phyloP scores from a whole-genome alignment of 2,888 invertebrate genomes.

The Glyphotaelius pellucidus region DNA sequence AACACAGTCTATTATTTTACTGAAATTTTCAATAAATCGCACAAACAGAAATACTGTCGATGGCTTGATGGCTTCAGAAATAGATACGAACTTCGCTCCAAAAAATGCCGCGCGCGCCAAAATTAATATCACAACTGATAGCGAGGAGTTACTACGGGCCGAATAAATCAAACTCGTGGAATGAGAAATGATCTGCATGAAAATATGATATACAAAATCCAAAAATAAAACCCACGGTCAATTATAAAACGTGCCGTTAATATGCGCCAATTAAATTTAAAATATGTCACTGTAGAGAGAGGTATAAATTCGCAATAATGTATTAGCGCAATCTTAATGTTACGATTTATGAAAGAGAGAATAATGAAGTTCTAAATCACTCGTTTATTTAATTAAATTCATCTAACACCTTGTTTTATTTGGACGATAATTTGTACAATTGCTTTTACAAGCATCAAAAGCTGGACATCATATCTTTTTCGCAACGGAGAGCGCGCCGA shows the following conservation, averaged over 20 bases:
- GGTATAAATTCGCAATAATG: background rate
- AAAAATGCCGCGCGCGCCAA: background rate
- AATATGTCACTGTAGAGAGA: constrained; percentile 31
- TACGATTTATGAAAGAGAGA: background rate
- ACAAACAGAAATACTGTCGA: background rate
- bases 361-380: background rate
- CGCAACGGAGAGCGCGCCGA: constrained; percentile 1
- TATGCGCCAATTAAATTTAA: constrained; percentile 43
- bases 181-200: constrained; percentile 18
- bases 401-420: background rate
- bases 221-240: constrained; percentile 62
- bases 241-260: constrained; percentile 31
- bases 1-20: constrained; percentile 30
- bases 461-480: background rate
- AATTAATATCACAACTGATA: background rate
- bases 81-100: background rate
- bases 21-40: background rate
- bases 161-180: background rate
- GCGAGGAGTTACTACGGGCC: background rate
- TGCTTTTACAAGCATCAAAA: background rate
- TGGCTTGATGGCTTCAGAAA: background rate
- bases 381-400: background rate
- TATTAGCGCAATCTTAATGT: background rate
- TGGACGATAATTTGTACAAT: background rate
- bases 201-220: constrained; percentile 49